These are phyloP conservation scores for Drosophila quasianomalipes DNA, from an alignment of 2,888 invertebrate genomes.

Conservation along the genomic window DNA sequence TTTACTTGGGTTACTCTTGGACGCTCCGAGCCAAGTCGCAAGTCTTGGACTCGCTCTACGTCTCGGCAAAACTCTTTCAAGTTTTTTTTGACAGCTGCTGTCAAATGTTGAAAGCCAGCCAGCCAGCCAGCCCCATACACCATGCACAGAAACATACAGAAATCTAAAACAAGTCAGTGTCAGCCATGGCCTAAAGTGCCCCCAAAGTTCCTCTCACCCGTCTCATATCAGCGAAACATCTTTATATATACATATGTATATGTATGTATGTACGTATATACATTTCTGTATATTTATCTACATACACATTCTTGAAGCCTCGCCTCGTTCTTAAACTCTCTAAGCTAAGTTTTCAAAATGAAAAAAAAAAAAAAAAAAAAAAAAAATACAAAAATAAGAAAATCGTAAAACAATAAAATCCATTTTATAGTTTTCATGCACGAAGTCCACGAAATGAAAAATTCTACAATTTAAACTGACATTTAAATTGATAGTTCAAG, in stretches of 20 bases:
- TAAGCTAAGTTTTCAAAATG: constrained; percentile 70
- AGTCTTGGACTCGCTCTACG: constrained; percentile 59
- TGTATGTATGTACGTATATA: not conserved
- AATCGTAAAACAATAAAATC: constrained; percentile 75
- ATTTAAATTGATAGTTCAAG: constrained; percentile 84
- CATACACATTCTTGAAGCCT: constrained; percentile 44
- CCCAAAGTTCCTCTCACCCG: constrained; percentile 46
- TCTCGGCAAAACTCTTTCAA: constrained; percentile 80
- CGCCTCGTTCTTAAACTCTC: constrained; percentile 55
- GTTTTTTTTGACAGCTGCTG: constrained; percentile 80
- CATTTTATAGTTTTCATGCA: constrained; percentile 80
- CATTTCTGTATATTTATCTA: constrained; percentile 5
- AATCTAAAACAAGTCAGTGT: constrained; percentile 77
- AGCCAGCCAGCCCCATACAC: constrained; percentile 23
- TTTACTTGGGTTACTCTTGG: constrained; percentile 60
- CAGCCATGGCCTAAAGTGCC: constrained; percentile 65
- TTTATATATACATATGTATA: constrained; percentile 40
- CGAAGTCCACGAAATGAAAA: constrained; percentile 82
- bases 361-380: constrained; percentile 23
- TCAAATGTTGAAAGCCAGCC: constrained; percentile 79
- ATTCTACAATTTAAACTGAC: constrained; percentile 84
- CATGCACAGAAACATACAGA: constrained; percentile 44
- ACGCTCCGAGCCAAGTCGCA: constrained; percentile 41
- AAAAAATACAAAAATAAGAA: constrained; percentile 14
- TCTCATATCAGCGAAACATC: constrained; percentile 69